Base-by-base conservation (phyloP, 2,888 invertebrate species). In the Sphinx pinastri region DNA sequence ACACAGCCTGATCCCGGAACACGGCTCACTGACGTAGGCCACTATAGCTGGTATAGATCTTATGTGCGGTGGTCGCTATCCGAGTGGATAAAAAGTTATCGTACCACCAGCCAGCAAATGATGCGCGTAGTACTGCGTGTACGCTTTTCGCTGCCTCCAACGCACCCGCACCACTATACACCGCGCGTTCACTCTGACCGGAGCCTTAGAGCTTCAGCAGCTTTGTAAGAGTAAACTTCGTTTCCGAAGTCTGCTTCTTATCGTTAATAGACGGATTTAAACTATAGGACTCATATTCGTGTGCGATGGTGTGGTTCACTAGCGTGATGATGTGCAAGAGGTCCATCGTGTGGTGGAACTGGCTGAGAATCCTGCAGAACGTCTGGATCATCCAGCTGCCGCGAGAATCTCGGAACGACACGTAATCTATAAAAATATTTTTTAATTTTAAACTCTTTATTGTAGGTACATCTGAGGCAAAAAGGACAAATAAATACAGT, bases 331-430 rank as follows among this genome's bases (percentile, higher is more conserved):
- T 81, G 59, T 87, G 88, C 4, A 89, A 79, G 2, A 91, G 76
- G 68, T 91, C 90, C 69, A 82, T 67, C 0, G 77, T 70, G 0
- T 77, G 68, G 67, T 82, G 77, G 54, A 87, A 72, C 10, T 82
- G 73, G 54, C 81, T 71, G 7, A 91, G 75, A 5, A 86, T 77
- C 19, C 84, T 71, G 74, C 91, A 91, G 0, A 91, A 79, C 51
- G 88, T 86, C 74, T 90, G 91, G 10, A 91, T 85, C 79, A 91
- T 73, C 85, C 90, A 91, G 2, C 90, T 89, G 0, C 91, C 91
- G 11, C 80, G 70, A 0, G 16, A 16, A 63, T 89, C 86, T 45
- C 91, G 79, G 73, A 82, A 91, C 1, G 89, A 86, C 0, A 85
- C 73, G 72, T 82, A 82, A 70, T 87, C 91, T 91, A 84, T 25